phyloP scores from a whole-genome alignment of 2,888 invertebrate species.

The Thysanoteuthis rhombus region DNA sequence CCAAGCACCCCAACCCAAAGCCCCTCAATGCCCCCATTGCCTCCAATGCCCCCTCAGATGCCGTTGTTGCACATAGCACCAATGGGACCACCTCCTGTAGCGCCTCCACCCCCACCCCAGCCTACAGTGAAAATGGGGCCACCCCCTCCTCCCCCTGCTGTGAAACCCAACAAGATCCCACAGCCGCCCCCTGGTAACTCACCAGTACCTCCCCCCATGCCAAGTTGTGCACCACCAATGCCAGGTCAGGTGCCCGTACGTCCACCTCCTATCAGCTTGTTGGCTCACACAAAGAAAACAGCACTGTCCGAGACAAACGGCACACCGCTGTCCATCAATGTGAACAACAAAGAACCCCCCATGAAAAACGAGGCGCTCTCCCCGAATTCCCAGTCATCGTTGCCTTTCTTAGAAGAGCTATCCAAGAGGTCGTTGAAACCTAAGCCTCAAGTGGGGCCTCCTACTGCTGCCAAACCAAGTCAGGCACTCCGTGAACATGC shows the following conservation, averaged over 20 bases:
- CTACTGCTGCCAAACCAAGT: slow-evolving; percentile 31
- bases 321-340: slow-evolving; percentile 34
- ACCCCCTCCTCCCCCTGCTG: slow-evolving; percentile 33
- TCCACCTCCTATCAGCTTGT: background rate
- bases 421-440: slow-evolving; percentile 44
- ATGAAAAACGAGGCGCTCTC: slow-evolving; percentile 34
- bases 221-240: background rate
- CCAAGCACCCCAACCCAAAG: slow-evolving; percentile 27
- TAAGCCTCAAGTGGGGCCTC: slow-evolving; percentile 31
- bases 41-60: slow-evolving; percentile 41
- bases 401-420: slow-evolving; percentile 56
- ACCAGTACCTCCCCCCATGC: slow-evolving; percentile 20
- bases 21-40: background rate
- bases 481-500: slow-evolving; percentile 32
- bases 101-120: slow-evolving; percentile 27
- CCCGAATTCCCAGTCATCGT: slow-evolving; percentile 32
- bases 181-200: slow-evolving; percentile 35
- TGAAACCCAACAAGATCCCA: slow-evolving; percentile 34
- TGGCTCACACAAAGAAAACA: slow-evolving; percentile 38
- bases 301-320: slow-evolving; percentile 34
- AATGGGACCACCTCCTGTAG: slow-evolving; percentile 29
- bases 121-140: slow-evolving; percentile 24
- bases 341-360: slow-evolving; percentile 42
- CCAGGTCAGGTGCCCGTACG: background rate
- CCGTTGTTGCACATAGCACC: slow-evolving; percentile 33